These are phyloP conservation scores for Dryadula phaetusa DNA, from an alignment of 2,888 invertebrate genomes.

Conservation along the genomic window DNA sequence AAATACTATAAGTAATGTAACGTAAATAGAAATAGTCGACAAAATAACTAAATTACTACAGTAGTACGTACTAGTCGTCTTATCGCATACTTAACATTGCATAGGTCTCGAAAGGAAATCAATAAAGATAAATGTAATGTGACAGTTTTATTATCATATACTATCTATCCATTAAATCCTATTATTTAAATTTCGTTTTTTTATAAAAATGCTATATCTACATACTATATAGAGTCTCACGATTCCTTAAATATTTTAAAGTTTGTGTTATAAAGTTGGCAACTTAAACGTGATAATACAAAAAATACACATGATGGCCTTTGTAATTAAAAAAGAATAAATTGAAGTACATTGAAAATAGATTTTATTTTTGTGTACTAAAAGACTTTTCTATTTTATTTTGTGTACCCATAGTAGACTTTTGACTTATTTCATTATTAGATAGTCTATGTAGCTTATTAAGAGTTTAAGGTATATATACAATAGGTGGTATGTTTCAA, in stretches of 20 bases:
- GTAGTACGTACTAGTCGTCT: constrained; percentile 3
- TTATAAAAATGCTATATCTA: neutral
- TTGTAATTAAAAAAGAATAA: too few species aligned
- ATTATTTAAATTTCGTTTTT: neutral
- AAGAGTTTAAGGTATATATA: neutral
- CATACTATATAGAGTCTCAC: neutral
- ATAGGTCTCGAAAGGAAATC: neutral
- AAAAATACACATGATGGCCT: too few species aligned
- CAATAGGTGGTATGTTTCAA: constrained; percentile 7
- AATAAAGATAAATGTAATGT: constrained; percentile 9
- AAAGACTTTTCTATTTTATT: too few species aligned
- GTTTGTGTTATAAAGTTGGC: too few species aligned
- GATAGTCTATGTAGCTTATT: neutral
- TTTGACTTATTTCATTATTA: neutral
- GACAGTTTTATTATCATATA: neutral
- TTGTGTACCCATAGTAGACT: too few species aligned
- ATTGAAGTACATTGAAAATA: too few species aligned
- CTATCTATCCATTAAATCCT: neutral
- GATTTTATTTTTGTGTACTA: too few species aligned
- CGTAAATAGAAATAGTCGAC: neutral
- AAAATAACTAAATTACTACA: neutral
- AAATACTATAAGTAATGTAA: neutral
- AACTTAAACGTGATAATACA: too few species aligned
- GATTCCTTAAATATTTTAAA: too few species aligned
- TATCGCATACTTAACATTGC: constrained; percentile 1